Evolutionary conservation across 2,113 vertebrate genomes (phyloP), one percentile per base, ranked within the genome.

Genomic region (Dinomys branickii): DNA sequence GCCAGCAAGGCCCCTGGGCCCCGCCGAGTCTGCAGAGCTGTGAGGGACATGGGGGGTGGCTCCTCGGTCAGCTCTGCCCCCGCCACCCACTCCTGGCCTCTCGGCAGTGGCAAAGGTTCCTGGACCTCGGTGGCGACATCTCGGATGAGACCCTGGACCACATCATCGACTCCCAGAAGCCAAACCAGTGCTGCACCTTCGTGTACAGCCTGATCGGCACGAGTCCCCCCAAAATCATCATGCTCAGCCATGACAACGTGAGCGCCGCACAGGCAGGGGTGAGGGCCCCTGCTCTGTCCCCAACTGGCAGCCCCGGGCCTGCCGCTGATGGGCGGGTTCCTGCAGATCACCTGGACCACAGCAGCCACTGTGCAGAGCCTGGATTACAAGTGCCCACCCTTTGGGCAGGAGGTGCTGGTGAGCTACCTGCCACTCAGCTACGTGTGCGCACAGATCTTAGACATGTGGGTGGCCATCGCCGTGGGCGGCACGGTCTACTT

Each of bases 171-270:
- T 98, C 97, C 0, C 99, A 99, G 97, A 99, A 99, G 96, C 98
- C 99, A 7, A 99, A 99, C 97, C 99, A 99, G 97, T 99, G 99
- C 98, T 99, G 99, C 95, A 98, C 98, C 0, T 98, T 99, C 75
- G 99, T 99, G 88, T 99, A 99, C 94, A 99, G 99, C 80, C 99
- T 99, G 1, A 99, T 99, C 7, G 99, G 99, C 78, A 99, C 99
- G 0, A 99, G 99, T 0, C 97, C 98, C 93, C 99, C 99, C 0
- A 99, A 99, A 97, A 99, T 99, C 33, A 98, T 99, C 14, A 99
- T 99, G 99, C 99, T 99, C 13, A 99, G 99, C 92, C 99, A 99
- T 0, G 99, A 99, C 98, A 99, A 99, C 0, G 99, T 99, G 80
- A 99, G 99, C 97, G 10, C 3, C 30, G 28, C 3, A 19, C 13